These are phyloP conservation scores for Marisa cornuarietis DNA, from an alignment of 1,140 invertebrate genomes.

Conservation along the genomic window DNA sequence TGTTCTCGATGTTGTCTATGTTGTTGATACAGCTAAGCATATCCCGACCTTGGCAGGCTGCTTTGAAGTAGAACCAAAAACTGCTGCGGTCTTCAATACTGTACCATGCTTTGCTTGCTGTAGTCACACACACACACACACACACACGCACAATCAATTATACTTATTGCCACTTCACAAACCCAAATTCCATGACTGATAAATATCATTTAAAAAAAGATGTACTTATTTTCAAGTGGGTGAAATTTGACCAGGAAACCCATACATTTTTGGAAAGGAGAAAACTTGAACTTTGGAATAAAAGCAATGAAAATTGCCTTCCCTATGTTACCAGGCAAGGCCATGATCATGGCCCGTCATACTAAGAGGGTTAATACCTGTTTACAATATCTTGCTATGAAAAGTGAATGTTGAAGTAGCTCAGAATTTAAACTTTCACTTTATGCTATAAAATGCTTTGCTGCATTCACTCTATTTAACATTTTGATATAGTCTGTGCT, in stretches of 20 bases:
- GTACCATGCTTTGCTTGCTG: slow-evolving; percentile 46
- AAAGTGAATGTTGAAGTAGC: too few species aligned
- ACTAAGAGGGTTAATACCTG: not conserved
- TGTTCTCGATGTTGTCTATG: slow-evolving; percentile 48
- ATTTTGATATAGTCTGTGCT: too few species aligned
- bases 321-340: too few species aligned
- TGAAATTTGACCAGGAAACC: too few species aligned
- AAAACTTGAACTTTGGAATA: too few species aligned
- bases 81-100: slow-evolving; percentile 29
- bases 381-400: not conserved
- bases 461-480: not conserved
- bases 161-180: not conserved
- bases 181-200: not conserved
- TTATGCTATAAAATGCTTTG: not conserved
- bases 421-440: too few species aligned
- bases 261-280: too few species aligned
- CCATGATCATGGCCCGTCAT: too few species aligned
- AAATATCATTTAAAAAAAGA: not conserved
- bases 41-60: slow-evolving; percentile 34
- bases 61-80: slow-evolving; percentile 47
- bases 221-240: not conserved
- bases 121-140: slow-evolving; percentile 13
- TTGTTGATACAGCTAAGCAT: slow-evolving; percentile 45
- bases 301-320: too few species aligned
- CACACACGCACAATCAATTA: not conserved